A percentile compares a stretch with the other conserved stretches of the same genome.
Conservation (phyloP, 1,140 invertebrate species). For the Araneus ventricosus region DNA sequence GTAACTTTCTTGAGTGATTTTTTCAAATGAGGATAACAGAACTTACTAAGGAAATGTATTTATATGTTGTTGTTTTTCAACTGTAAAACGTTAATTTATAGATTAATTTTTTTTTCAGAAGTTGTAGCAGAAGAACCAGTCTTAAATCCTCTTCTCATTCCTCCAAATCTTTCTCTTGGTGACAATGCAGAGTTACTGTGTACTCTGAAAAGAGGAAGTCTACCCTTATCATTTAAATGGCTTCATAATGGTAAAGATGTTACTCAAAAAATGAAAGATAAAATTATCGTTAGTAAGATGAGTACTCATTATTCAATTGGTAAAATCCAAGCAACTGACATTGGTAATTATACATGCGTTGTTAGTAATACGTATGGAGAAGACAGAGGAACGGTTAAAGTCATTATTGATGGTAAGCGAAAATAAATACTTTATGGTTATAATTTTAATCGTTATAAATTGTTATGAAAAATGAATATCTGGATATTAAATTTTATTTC, state of each 20-base stretch:
- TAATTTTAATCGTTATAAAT: background rate
- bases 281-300: slow-evolving; percentile 19
- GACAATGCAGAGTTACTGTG: slow-evolving; percentile 65
- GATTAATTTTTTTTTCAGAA: background rate
- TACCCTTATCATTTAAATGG: slow-evolving; percentile 74
- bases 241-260: slow-evolving; percentile 20
- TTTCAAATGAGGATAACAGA: too few relatives aligned
- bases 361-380: slow-evolving; percentile 41
- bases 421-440: too few relatives aligned
- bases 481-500: too few relatives aligned
- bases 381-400: slow-evolving; percentile 9
- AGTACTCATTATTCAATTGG: slow-evolving; percentile 22
- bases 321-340: slow-evolving; percentile 25
- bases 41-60: too few relatives aligned
- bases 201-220: slow-evolving; percentile 68
- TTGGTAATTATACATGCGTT: slow-evolving; percentile 70
- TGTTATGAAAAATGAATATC: background rate
- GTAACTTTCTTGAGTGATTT: too few relatives aligned
- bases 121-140: slow-evolving; percentile 23
- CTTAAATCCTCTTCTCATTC: slow-evolving; percentile 62
- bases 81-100: too few relatives aligned
- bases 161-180: slow-evolving; percentile 51
- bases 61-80: too few relatives aligned
- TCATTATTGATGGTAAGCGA: slow-evolving; percentile 53
- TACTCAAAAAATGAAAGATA: background rate